A percentile compares a stretch with the other conserved stretches of the same genome.
Conservation (phyloP, 2,113 vertebrate species). For the Sinocyclocheilus anshuiensis region DNA sequence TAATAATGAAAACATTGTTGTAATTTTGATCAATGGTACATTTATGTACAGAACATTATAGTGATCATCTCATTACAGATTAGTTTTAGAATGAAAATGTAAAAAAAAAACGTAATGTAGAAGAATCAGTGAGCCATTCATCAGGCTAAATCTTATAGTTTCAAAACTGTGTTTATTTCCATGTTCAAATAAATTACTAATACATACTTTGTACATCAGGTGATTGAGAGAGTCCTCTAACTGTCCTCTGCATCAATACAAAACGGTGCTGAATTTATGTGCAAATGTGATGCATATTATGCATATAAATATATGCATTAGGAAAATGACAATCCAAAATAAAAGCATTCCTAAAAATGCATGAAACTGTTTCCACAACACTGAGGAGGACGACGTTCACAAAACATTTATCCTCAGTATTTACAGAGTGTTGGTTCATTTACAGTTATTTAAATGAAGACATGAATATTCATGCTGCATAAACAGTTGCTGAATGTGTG, state of each 20-base stretch:
- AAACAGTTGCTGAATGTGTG: background rate
- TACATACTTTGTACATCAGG: background rate
- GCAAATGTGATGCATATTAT: constrained; percentile 7
- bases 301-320: background rate
- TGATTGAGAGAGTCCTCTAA: background rate
- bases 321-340: background rate
- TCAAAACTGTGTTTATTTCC: constrained; percentile 16
- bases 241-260: background rate
- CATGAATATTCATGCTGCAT: background rate
- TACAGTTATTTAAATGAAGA: constrained; percentile 9
- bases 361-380: background rate
- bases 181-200: constrained; percentile 4
- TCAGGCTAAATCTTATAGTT: background rate
- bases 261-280: constrained; percentile 26
- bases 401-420: background rate
- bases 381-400: background rate
- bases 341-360: constrained; percentile 11
- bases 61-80: background rate
- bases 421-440: background rate
- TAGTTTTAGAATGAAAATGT: background rate
- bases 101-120: no score
- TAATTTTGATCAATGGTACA: background rate
- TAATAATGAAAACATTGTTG: no score
- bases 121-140: background rate
- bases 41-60: background rate